Evolutionary conservation across 2,113 vertebrate genomes (phyloP).

Genomic region (Cinclus cinclus): DNA sequence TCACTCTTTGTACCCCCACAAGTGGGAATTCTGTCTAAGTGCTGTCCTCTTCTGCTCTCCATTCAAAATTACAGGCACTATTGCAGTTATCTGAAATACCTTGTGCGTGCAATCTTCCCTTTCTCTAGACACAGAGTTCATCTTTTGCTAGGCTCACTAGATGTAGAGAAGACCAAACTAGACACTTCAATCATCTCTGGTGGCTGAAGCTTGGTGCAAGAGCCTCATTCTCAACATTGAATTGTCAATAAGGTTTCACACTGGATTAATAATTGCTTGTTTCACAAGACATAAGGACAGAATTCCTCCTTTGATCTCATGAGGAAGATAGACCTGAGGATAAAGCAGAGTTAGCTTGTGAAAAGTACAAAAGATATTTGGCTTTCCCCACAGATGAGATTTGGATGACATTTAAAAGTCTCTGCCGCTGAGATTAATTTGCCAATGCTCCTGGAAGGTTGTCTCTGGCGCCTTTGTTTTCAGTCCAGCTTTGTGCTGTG

Average conservation of each 20-base stretch:
- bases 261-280: not conserved
- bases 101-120: not conserved
- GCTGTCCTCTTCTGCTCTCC: not conserved
- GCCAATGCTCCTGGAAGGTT: not conserved
- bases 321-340: not conserved
- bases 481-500: not conserved
- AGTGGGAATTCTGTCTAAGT: not conserved
- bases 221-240: not conserved
- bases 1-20: not conserved
- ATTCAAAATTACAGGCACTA: not conserved
- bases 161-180: not conserved
- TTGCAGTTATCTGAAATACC: not conserved
- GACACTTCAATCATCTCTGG: not conserved
- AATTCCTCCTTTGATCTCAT: not conserved
- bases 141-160: not conserved
- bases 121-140: not conserved
- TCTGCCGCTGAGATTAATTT: not conserved
- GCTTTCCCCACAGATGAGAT: not conserved
- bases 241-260: constrained; percentile 2
- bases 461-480: accelerated
- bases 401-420: constrained; percentile 20
- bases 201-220: not conserved
- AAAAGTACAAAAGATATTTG: not conserved
- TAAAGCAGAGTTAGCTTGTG: not conserved
- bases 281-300: not conserved